phyloP scores from a whole-genome alignment of 92 coral and sea anemone genomes.

The Epizoanthus illoricatus region DNA sequence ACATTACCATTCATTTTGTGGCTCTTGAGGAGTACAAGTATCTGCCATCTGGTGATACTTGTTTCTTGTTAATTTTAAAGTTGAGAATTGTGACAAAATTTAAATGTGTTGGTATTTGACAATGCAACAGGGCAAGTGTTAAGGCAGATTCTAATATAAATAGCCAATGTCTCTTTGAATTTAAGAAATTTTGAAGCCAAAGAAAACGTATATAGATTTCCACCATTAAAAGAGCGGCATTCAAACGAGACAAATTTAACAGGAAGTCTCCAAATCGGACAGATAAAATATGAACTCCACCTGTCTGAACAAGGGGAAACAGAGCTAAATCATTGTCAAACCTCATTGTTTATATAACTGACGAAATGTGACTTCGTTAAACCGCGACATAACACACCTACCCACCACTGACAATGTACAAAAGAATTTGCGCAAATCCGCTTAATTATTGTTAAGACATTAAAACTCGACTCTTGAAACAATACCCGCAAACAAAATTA shows the following conservation, averaged over 20 bases:
- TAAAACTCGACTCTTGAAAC: neutral
- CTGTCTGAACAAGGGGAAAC: neutral
- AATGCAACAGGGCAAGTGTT: too few species aligned
- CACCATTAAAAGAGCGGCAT: constrained; percentile 17
- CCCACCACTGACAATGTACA: neutral
- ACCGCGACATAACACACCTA: neutral
- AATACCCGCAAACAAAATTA: neutral
- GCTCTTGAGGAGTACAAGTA: too few species aligned
- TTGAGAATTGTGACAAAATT: too few species aligned
- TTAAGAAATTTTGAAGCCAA: too few species aligned
- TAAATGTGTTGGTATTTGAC: too few species aligned
- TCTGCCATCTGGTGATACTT: too few species aligned
- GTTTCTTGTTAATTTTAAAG: too few species aligned
- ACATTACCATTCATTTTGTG: too few species aligned
- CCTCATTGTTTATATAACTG: neutral
- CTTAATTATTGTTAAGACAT: constrained; percentile 10
- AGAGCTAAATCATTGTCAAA: neutral
- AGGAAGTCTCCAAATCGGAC: constrained; percentile 30
- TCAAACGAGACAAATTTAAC: constrained; percentile 1
- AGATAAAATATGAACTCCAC: constrained; percentile 16
- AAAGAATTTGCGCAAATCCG: constrained; percentile 2
- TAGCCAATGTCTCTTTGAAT: too few species aligned
- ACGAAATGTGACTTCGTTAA: too few species aligned
- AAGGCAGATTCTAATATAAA: too few species aligned
- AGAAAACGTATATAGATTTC: too few species aligned